phyloP scores from a whole-genome alignment of 2,113 vertebrate species.

The Leucosticte australis region DNA sequence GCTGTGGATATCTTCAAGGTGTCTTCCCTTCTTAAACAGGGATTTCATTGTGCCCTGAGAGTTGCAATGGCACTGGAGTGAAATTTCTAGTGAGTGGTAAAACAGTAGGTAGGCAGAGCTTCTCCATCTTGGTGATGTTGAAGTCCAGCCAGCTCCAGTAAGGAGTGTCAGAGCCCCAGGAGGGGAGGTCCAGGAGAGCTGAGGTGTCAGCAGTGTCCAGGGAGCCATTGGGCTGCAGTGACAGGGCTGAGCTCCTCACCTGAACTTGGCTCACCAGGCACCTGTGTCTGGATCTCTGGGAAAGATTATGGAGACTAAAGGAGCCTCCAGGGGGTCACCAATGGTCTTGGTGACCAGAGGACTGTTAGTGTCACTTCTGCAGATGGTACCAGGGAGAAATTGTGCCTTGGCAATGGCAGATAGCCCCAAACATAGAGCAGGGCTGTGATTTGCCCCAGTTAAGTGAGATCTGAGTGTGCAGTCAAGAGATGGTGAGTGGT shows the following conservation, averaged over 20 bases:
- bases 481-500: background rate
- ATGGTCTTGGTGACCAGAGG: background rate
- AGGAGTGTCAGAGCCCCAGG: background rate
- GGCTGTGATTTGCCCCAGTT: background rate
- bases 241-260: rapidly evolving
- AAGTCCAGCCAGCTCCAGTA: background rate
- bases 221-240: background rate
- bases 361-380: background rate
- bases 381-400: background rate
- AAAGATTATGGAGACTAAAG: background rate
- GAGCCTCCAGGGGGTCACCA: background rate
- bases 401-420: background rate
- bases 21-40: background rate
- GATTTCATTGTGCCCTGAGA: background rate
- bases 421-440: background rate
- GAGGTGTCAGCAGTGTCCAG: background rate
- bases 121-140: background rate
- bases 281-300: background rate
- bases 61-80: background rate
- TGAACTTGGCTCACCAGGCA: background rate
- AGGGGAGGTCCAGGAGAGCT: background rate
- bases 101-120: background rate
- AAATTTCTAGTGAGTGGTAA: background rate
- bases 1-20: background rate
- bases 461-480: background rate